phyloP scores from a whole-genome alignment of 1,140 invertebrate species.

The Metopolophium dirhodum region DNA sequence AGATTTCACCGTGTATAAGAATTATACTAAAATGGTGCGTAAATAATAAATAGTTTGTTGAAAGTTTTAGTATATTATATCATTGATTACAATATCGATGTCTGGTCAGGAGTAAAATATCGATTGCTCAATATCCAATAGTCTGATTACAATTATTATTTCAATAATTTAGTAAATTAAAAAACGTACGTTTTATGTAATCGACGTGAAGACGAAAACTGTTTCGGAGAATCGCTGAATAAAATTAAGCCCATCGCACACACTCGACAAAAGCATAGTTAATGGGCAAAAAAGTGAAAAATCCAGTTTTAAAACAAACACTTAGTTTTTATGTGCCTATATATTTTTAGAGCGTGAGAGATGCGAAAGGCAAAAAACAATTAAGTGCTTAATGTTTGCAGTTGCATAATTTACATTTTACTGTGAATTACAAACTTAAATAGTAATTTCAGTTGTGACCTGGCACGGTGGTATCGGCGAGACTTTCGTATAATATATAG shows the following conservation, averaged over 20 bases:
- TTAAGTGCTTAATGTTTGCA: conserved; percentile 6
- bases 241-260: not conserved
- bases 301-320: conserved; percentile 5
- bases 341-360: not conserved
- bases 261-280: not conserved
- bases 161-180: not conserved
- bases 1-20: not conserved
- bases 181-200: not conserved
- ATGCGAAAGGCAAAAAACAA: not conserved
- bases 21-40: not conserved
- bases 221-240: not conserved
- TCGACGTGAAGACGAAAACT: not conserved
- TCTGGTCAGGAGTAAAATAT: too few species aligned
- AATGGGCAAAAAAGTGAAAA: not conserved
- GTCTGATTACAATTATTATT: not conserved
- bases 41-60: not conserved
- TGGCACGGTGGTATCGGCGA: not conserved
- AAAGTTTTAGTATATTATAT: too few species aligned
- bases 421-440: not conserved
- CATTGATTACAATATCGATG: too few species aligned
- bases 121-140: not conserved
- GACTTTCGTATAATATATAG: not conserved
- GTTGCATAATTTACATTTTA: conserved; percentile 9
- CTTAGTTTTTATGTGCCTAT: not conserved
- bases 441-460: not conserved